phyloP scores from a whole-genome alignment of 2,113 vertebrate genomes.

The Pteruthius melanotis region DNA sequence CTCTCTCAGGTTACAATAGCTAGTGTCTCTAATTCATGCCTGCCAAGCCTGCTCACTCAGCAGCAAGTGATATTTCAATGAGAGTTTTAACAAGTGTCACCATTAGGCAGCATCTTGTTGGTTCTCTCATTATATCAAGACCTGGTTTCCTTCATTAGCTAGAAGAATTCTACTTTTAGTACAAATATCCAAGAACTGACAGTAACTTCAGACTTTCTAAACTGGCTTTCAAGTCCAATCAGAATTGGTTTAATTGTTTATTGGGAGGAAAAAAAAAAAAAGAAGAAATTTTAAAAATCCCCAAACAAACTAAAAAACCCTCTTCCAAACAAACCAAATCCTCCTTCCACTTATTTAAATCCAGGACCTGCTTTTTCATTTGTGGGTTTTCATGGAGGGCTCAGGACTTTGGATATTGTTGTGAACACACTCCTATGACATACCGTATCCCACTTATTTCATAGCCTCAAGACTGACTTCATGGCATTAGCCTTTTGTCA shows the following conservation, averaged over 20 bases:
- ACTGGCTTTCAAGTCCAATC: background rate
- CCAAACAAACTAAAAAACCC: background rate
- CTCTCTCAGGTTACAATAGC: background rate
- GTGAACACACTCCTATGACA: background rate
- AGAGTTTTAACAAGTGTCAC: background rate
- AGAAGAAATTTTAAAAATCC: background rate
- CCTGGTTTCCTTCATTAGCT: constrained; percentile 14
- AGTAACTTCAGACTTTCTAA: background rate
- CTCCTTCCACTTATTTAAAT: background rate
- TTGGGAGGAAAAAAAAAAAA: fast-evolving
- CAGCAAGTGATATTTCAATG: background rate
- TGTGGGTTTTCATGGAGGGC: background rate
- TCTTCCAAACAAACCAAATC: background rate
- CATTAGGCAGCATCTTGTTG: background rate
- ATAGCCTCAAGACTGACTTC: background rate
- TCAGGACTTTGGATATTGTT: background rate
- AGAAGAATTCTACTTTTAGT: background rate
- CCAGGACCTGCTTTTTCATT: background rate
- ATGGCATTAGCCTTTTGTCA: background rate
- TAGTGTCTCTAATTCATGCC: background rate
- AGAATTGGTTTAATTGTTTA: background rate
- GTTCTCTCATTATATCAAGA: background rate
- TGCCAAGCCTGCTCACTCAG: constrained; percentile 1
- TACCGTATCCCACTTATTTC: background rate
- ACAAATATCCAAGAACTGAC: background rate